These are phyloP conservation scores for Apogon hyalosoma DNA, from an alignment of 2,797 vertebrate genomes.

Conservation along the genomic window DNA sequence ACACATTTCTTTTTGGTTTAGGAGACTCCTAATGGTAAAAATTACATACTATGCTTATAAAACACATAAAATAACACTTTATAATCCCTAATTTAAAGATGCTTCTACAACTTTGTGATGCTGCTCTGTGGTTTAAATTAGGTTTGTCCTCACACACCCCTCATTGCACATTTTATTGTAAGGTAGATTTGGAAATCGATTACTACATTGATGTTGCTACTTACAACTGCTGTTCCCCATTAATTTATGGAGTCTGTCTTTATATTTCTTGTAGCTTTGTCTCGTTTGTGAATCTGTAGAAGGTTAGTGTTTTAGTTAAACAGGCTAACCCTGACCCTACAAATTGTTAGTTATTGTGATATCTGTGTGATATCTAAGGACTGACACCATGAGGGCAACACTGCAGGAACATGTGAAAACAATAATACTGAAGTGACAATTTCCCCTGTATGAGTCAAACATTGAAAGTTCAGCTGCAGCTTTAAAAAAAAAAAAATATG, in stretches of 20 bases:
- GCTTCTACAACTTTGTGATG: no score
- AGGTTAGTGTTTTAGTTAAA: constrained; percentile 18
- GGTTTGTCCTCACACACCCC: background rate
- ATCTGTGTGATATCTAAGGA: constrained; percentile 4
- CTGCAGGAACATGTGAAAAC: constrained; percentile 49
- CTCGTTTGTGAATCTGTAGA: background rate
- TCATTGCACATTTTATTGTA: background rate
- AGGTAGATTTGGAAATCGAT: background rate
- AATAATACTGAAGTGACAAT: constrained; percentile 54
- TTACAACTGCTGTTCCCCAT: background rate
- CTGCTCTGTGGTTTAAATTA: background rate
- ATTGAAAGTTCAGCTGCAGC: constrained; percentile 37
- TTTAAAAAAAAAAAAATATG: background rate
- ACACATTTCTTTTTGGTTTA: no score
- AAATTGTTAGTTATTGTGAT: constrained; percentile 35
- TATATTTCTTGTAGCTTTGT: background rate
- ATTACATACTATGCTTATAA: no score
- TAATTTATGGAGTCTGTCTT: background rate
- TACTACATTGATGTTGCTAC: background rate
- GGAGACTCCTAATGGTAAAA: no score
- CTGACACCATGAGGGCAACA: constrained; percentile 23
- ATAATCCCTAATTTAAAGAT: no score
- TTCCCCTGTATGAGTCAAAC: constrained; percentile 41
- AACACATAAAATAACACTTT: no score
- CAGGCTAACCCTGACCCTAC: background rate